phyloP scores from a whole-genome alignment of 2,797 vertebrate species.

The Macroramphosus scolopax region DNA sequence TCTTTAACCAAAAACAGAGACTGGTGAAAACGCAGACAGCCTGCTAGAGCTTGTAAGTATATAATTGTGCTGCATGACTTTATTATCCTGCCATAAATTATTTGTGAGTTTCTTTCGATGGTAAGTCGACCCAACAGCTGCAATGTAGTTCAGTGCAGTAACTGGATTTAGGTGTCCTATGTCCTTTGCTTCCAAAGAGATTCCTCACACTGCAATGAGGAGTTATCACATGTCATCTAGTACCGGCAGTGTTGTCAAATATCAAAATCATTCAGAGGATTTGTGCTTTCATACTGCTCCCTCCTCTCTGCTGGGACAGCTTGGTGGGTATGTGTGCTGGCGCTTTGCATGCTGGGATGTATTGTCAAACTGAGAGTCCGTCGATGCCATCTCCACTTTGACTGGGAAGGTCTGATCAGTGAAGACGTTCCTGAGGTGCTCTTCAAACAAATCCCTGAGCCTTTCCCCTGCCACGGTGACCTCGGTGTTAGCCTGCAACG shows the following conservation, averaged over 20 bases:
- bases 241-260: slow-evolving; percentile 14
- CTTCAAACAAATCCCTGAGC: slow-evolving; percentile 81
- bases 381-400: slow-evolving; percentile 69
- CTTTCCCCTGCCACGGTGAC: slow-evolving; percentile 74
- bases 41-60: slow-evolving; percentile 14
- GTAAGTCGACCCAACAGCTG: slow-evolving; percentile 11
- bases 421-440: slow-evolving; percentile 79
- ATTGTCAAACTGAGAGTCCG: slow-evolving; percentile 15
- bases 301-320: slow-evolving; percentile 22
- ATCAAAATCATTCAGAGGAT: slow-evolving; percentile 1
- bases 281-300: slow-evolving; percentile 18
- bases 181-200: background rate
- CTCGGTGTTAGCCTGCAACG: slow-evolving; percentile 76
- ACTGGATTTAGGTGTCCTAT: slow-evolving; percentile 1
- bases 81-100: slow-evolving; percentile 2
- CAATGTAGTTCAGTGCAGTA: slow-evolving; percentile 8
- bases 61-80: background rate
- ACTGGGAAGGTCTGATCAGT: slow-evolving; percentile 77
- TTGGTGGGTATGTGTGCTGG: slow-evolving; percentile 10
- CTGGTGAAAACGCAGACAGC: background rate
- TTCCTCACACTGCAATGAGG: too few relatives aligned
- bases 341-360: slow-evolving; percentile 21
- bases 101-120: slow-evolving; percentile 3
- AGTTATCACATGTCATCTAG: too few relatives aligned
- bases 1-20: background rate